Evolutionary conservation across 2,113 vertebrate species (phyloP).

Genomic region (Plotosus lineatus): DNA sequence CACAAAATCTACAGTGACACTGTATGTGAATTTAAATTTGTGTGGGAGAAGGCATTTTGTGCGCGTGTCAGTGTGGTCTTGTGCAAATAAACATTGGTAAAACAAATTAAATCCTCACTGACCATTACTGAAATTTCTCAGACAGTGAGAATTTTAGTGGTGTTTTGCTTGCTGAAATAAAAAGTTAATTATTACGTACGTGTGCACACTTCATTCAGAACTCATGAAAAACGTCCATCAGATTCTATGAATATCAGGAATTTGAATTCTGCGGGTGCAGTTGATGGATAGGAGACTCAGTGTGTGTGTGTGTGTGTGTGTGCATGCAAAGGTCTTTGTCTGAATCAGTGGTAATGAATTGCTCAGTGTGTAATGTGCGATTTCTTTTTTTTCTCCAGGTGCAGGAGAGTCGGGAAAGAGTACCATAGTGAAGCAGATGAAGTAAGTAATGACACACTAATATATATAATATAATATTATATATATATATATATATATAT

Average conservation of each 20-base stretch:
- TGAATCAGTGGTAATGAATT: background rate
- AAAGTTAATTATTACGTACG: background rate
- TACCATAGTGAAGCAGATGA: constrained; percentile 56
- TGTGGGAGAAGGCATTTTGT: constrained; percentile 11
- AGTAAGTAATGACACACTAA: constrained; percentile 41
- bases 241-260: background rate
- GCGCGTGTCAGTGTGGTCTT: constrained; percentile 15
- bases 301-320: background rate
- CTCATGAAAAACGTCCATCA: too few species aligned
- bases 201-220: background rate
- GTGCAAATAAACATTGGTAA: constrained; percentile 24
- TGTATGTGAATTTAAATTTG: background rate
- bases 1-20: background rate
- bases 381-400: constrained; percentile 35
- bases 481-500: too few species aligned
- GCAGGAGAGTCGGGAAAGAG: constrained; percentile 54
- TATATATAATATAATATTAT: too few species aligned
- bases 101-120: background rate
- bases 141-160: background rate
- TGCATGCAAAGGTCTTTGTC: background rate
- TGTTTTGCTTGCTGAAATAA: background rate
- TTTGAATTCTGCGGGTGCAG: background rate
- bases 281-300: background rate
- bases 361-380: constrained; percentile 3
- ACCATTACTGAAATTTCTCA: background rate